Percentiles rank a stretch among this genome's conserved stretches.
phyloP scores from a whole-genome alignment of 2,797 vertebrate species.

The Pachyuromys duprasi region DNA sequence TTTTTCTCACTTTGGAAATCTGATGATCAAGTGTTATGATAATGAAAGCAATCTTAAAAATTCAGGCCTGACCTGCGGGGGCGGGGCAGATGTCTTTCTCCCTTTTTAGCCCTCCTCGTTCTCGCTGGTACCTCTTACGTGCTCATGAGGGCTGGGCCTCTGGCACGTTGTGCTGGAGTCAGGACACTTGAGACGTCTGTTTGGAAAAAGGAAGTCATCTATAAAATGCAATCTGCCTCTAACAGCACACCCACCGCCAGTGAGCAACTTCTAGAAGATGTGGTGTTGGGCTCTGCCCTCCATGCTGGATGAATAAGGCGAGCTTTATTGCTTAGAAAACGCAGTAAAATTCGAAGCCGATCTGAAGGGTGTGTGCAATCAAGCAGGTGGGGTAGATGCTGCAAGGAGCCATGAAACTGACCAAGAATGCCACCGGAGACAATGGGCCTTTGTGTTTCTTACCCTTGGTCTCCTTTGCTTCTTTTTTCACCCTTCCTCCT shows the following conservation, averaged over 20 bases:
- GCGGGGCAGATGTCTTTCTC: background rate
- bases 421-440: background rate
- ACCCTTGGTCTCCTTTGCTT: background rate
- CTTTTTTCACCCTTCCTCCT: background rate
- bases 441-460: background rate
- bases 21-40: constrained; percentile 31
- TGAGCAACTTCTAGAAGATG: constrained; percentile 49
- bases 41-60: constrained; percentile 59
- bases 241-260: constrained; percentile 23
- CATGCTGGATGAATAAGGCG: constrained; percentile 49
- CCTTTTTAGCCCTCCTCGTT: constrained; percentile 1
- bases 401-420: background rate
- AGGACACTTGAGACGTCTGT: constrained; percentile 64
- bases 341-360: constrained; percentile 76
- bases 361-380: constrained; percentile 58
- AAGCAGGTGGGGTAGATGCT: constrained; percentile 55
- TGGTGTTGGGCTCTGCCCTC: background rate
- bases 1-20: constrained; percentile 59
- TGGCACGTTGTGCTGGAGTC: constrained; percentile 66
- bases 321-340: constrained; percentile 74
- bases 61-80: background rate
- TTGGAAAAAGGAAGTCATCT: constrained; percentile 70
- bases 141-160: constrained; percentile 12
- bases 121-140: constrained; percentile 51
- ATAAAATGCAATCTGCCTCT: constrained; percentile 69